Evolutionary conservation across 2,888 invertebrate species (phyloP), one percentile per base, ranked within the genome.

Genomic region (Leptinotarsa peninsularis): DNA sequence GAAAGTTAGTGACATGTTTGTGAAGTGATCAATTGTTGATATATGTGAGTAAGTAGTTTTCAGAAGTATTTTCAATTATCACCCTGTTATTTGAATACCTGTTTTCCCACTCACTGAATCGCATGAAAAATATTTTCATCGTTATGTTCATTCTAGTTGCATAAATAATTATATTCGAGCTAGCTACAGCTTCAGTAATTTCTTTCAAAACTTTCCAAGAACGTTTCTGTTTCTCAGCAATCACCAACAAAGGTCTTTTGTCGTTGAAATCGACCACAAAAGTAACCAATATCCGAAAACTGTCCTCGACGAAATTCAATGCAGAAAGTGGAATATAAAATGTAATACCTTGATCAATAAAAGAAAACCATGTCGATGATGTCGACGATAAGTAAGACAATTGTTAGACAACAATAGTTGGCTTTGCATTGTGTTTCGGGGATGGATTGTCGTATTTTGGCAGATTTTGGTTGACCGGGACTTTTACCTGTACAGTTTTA

Each of bases 401-500:
- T 81, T 80, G 82, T 81, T 76, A 72, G 75, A 78, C 81, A 82
- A 84, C 84, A 84, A 84, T 83, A 81, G 83, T 81, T 80, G 79
- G 80, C 79, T 79, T 81, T 76, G 78, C 79, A 84, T 84, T 84
- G 84, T 84, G 75, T 79, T 72, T 76, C 75, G 76, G 74, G 78
- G 81, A 83, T 82, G 82, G 83, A 84, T 84, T 80, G 81, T 76
- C 76, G 80, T 84, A 84, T 84, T 84, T 85, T 85, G 84, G 84
- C 83, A 83, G 83, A 83, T 83, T 83, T 83, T 76, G 81, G 82
- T 81, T 80, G 81, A 80, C 81, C 81, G 79, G 77, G 73, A 76
- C 72, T 78, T 80, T 78, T 83, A 83, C 82, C 82, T 82, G 82
- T 74, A 77, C 70, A 56, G 63, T 73, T 79, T 43, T 82, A 83